Percentiles rank a stretch among this genome's conserved stretches.
Evolutionary conservation across 2,113 vertebrate genomes (phyloP).

Genomic region (Paradoxurus hermaphroditus): DNA sequence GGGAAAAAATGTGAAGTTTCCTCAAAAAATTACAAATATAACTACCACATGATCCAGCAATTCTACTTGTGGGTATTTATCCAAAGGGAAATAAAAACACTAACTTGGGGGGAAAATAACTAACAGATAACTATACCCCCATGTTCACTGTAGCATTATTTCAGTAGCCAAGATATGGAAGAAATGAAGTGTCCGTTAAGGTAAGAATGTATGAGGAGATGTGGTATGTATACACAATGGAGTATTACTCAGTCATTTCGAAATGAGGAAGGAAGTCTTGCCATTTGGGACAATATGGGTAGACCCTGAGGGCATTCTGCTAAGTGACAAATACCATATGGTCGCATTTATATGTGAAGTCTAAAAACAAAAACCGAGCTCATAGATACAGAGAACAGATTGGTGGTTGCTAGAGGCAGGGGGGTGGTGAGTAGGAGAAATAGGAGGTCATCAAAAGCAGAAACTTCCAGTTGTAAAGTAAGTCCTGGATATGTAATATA

Average conservation of each 20-base stretch:
- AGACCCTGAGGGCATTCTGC: background rate
- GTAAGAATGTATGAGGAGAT: background rate
- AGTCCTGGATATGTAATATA: background rate
- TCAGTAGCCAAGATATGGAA: background rate
- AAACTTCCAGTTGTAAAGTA: background rate
- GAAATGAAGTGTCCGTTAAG: background rate
- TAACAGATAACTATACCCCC: background rate
- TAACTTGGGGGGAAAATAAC: background rate
- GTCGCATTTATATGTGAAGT: background rate
- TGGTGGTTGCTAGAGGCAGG: background rate
- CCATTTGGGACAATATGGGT: background rate
- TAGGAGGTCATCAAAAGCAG: background rate
- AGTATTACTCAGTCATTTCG: background rate
- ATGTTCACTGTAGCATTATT: background rate
- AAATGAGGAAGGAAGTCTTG: background rate
- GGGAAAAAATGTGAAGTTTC: background rate
- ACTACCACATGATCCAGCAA: background rate
- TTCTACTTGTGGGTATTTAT: background rate
- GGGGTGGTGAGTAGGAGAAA: background rate
- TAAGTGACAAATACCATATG: background rate
- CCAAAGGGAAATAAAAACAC: background rate
- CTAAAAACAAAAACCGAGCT: background rate
- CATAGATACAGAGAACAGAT: background rate
- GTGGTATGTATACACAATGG: background rate
- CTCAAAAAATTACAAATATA: background rate